A percentile compares a stretch with the other conserved stretches of the same genome.
Evolutionary conservation across 2,113 vertebrate species (phyloP).

Genomic region (Salvator merianae): DNA sequence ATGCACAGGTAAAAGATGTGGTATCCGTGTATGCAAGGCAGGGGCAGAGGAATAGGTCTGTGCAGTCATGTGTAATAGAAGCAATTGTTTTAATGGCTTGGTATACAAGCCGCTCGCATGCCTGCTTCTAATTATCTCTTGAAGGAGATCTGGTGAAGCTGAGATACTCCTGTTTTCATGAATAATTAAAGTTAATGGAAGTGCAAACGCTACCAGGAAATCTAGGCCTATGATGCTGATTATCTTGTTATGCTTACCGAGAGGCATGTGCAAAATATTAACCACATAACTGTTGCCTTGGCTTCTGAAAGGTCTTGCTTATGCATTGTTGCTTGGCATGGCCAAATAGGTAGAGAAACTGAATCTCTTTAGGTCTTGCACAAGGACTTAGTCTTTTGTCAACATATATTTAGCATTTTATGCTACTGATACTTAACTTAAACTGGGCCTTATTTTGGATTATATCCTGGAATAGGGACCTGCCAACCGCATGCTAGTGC

Average conservation of each 20-base stretch:
- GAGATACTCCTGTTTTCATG: not conserved
- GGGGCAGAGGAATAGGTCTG: not conserved
- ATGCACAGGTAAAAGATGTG: not conserved
- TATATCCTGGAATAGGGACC: too few relatives aligned
- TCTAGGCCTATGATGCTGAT: not conserved
- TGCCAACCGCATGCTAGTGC: too few relatives aligned
- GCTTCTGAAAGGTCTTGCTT: not conserved
- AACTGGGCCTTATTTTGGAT: too few relatives aligned
- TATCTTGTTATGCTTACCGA: not conserved
- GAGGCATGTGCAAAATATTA: not conserved
- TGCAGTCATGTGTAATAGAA: not conserved
- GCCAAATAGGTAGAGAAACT: not conserved
- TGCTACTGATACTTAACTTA: too few relatives aligned
- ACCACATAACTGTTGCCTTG: not conserved
- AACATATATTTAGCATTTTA: not conserved
- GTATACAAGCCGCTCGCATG: accelerated
- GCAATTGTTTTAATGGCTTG: not conserved
- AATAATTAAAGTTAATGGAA: not conserved
- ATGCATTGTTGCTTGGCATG: too few relatives aligned
- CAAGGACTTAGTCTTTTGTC: not conserved
- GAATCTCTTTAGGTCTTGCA: too few relatives aligned
- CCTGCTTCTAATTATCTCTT: not conserved
- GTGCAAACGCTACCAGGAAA: not conserved
- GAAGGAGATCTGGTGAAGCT: not conserved
- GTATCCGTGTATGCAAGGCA: not conserved